Conservation (phyloP, 2,888 invertebrate species). For the Platynereis dumerilii region DNA sequence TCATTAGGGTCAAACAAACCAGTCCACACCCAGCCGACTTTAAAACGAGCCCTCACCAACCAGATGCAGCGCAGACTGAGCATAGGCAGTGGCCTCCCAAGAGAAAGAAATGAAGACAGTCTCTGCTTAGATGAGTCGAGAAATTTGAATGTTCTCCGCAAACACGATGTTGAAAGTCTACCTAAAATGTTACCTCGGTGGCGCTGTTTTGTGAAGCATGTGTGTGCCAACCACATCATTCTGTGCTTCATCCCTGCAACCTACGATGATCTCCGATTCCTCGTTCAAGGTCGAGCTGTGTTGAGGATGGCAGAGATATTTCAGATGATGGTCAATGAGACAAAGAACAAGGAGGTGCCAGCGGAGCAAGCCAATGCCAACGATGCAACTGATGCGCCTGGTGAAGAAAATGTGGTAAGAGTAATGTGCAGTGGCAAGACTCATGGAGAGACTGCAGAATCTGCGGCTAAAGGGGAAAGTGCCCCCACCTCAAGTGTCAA, state of each 20-base stretch:
- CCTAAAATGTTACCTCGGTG: slow-evolving; percentile 64
- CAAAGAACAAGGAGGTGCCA: not conserved
- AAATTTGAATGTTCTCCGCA: too few relatives aligned
- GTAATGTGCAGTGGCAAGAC: not conserved
- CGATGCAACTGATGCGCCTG: not conserved
- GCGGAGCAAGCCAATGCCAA: not conserved
- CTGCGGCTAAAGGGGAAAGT: not conserved
- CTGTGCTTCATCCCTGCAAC: slow-evolving; percentile 73
- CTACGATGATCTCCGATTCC: slow-evolving; percentile 64
- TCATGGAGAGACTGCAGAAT: not conserved
- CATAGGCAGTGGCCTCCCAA: not conserved
- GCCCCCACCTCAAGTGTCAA: not conserved
- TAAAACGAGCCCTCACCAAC: not conserved
- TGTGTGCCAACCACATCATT: slow-evolving; percentile 71
- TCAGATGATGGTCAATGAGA: not conserved
- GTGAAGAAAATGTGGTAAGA: not conserved
- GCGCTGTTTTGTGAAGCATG: slow-evolving; percentile 74
- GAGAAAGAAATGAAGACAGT: not conserved
- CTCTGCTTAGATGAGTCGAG: not conserved
- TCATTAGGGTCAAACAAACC: not conserved
- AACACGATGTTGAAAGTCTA: not conserved
- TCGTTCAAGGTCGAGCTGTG: slow-evolving; percentile 30
- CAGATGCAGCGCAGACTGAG: slow-evolving; percentile 4
- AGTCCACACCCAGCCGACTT: not conserved
- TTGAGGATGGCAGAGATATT: not conserved